Percentiles rank a stretch among this genome's conserved stretches.
These are phyloP conservation scores for Aplocera efformata DNA, from an alignment of 2,888 invertebrate species.

Conservation along the genomic window DNA sequence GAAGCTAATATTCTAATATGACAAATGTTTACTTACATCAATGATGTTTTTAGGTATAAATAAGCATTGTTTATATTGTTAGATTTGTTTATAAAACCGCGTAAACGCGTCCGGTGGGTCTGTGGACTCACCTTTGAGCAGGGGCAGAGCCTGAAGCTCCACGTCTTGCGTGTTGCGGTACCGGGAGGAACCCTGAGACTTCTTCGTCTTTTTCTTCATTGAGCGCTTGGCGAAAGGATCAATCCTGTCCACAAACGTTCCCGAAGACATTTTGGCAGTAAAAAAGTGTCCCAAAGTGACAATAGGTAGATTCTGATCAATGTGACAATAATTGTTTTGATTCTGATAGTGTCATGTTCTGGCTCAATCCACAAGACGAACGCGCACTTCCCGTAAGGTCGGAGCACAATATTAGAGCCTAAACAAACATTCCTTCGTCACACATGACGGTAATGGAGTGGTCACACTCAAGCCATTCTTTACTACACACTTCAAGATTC, in stretches of 20 bases:
- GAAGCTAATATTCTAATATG: too few relatives aligned
- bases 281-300: constrained; percentile 76
- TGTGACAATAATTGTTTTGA: constrained; percentile 74
- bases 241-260: constrained; percentile 98
- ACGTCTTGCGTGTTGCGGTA: constrained; percentile 99
- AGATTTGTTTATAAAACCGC: constrained; percentile 3
- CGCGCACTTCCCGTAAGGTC: constrained; percentile 73
- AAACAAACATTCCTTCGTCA: constrained; percentile 81
- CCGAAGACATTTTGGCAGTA: constrained; percentile 84
- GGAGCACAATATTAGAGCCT: constrained; percentile 77
- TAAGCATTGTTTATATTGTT: constrained; percentile 3
- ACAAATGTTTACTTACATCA: too few relatives aligned
- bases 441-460: constrained; percentile 80
- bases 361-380: constrained; percentile 71
- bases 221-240: constrained; percentile 99
- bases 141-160: constrained; percentile 96
- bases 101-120: constrained; percentile 16
- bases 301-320: constrained; percentile 74
- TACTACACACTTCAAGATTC: constrained; percentile 76
- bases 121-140: constrained; percentile 92
- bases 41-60: constrained; percentile 1
- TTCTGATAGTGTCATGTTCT: constrained; percentile 78
- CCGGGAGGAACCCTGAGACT: constrained; percentile 99
- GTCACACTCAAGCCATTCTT: constrained; percentile 79
- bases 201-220: constrained; percentile 98